Percentiles rank a stretch among this genome's conserved stretches.
These are phyloP conservation scores for Pangasius larnaudii DNA, from an alignment of 2,797 vertebrate species.

Conservation along the genomic window DNA sequence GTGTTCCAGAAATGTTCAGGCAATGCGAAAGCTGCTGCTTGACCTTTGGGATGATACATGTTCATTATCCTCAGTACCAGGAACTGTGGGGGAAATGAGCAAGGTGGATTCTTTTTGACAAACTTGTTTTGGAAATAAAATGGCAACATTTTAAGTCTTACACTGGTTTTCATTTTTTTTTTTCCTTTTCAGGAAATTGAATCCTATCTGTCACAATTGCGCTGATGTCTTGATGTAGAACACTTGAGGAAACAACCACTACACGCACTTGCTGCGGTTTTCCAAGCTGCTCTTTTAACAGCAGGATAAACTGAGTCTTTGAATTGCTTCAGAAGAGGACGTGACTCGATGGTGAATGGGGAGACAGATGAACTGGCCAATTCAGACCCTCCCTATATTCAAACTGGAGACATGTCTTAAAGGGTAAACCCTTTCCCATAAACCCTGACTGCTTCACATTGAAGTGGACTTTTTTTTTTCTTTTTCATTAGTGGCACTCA, in stretches of 20 bases:
- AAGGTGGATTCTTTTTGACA: constrained; percentile 77
- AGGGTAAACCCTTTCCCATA: constrained; percentile 59
- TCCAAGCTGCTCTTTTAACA: constrained; percentile 64
- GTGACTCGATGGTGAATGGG: constrained; percentile 52
- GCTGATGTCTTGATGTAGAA: constrained; percentile 75
- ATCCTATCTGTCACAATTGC: constrained; percentile 87
- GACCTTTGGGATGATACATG: constrained; percentile 89
- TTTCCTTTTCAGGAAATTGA: constrained; percentile 80
- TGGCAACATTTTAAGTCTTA: not conserved
- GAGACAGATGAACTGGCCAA: constrained; percentile 69
- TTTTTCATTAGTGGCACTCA: constrained; percentile 61
- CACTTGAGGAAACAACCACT: constrained; percentile 75
- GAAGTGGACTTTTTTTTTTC: constrained; percentile 75
- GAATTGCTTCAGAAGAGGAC: constrained; percentile 55
- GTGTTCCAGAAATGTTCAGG: constrained; percentile 84
- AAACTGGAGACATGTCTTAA: constrained; percentile 64
- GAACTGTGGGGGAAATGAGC: constrained; percentile 93
- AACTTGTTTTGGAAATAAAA: constrained; percentile 12
- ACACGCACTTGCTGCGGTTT: constrained; percentile 63
- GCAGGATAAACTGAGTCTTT: constrained; percentile 55
- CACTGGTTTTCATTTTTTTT: not conserved
- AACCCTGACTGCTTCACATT: constrained; percentile 81
- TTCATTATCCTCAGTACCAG: constrained; percentile 87
- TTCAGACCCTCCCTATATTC: constrained; percentile 67
- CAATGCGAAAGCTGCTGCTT: constrained; percentile 88